These are phyloP conservation scores for Euwallacea fornicatus DNA, from an alignment of 1,140 invertebrate genomes.

Conservation along the genomic window DNA sequence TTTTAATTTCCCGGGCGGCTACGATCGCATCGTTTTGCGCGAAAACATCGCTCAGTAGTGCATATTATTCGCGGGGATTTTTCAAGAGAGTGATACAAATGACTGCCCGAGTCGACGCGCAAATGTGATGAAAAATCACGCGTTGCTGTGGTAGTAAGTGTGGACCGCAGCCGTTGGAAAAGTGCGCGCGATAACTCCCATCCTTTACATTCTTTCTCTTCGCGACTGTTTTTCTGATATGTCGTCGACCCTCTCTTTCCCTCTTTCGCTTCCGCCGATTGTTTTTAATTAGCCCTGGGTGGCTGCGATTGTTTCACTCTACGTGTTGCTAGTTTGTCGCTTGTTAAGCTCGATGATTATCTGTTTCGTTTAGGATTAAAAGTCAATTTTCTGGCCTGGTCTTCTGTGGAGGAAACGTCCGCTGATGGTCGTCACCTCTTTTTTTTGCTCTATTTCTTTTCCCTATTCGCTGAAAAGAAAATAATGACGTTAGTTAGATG, in stretches of 20 bases:
- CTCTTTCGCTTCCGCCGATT: constrained; percentile 34
- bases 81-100: constrained; percentile 27
- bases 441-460: constrained; percentile 9
- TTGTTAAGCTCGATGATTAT: constrained; percentile 35
- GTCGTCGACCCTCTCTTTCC: constrained; percentile 35
- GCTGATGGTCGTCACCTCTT: constrained; percentile 3
- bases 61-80: constrained; percentile 32
- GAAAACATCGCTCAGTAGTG: constrained; percentile 14
- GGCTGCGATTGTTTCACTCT: constrained; percentile 38
- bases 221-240: constrained; percentile 48
- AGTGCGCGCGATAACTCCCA: constrained; percentile 51
- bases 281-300: constrained; percentile 41
- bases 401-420: constrained; percentile 12
- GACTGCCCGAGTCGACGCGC: constrained; percentile 36
- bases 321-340: constrained; percentile 36
- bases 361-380: constrained; percentile 37
- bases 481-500: constrained; percentile 13
- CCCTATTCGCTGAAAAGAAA: constrained; percentile 1
- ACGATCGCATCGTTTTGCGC: constrained; percentile 7
- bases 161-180: constrained; percentile 49
- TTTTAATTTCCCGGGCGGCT: constrained; percentile 1
- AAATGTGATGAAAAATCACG: constrained; percentile 53
- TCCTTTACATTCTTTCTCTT: constrained; percentile 41
- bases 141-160: constrained; percentile 46
- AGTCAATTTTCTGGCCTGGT: constrained; percentile 35